These are phyloP conservation scores for Thalpophila matura DNA, from an alignment of 2,888 invertebrate species.

Conservation along the genomic window DNA sequence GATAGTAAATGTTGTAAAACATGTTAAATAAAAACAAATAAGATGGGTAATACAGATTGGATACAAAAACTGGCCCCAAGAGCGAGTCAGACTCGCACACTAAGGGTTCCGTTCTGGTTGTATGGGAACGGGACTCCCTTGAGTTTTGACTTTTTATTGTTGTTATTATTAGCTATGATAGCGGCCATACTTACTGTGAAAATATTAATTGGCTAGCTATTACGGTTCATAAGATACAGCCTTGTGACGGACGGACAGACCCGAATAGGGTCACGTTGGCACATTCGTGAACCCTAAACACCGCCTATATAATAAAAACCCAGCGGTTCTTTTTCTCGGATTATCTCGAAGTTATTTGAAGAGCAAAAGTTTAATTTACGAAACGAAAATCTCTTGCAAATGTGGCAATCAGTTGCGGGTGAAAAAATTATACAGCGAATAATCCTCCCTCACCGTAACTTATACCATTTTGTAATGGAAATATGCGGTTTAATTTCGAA, in stretches of 20 bases:
- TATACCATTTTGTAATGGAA: constrained; percentile 29
- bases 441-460: constrained; percentile 14
- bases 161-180: no score
- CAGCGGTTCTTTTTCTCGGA: constrained; percentile 7
- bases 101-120: no score
- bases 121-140: no score
- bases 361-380: constrained; percentile 43
- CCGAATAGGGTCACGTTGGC: no score
- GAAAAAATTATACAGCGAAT: constrained; percentile 31
- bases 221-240: no score
- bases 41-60: background rate
- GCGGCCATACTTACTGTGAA: no score
- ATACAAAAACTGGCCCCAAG: no score
- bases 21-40: constrained; percentile 1
- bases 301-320: constrained; percentile 4
- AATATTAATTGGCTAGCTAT: no score
- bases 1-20: background rate
- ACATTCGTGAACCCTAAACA: no score
- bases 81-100: no score
- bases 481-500: constrained; percentile 33
- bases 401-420: constrained; percentile 22
- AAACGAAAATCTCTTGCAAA: constrained; percentile 36
- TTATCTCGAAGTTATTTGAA: constrained; percentile 25
- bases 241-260: background rate
- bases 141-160: no score